A percentile compares a stretch with the other conserved stretches of the same genome.
Conservation (phyloP, 2,113 vertebrate genomes). For the Callaeas wilsoni region DNA sequence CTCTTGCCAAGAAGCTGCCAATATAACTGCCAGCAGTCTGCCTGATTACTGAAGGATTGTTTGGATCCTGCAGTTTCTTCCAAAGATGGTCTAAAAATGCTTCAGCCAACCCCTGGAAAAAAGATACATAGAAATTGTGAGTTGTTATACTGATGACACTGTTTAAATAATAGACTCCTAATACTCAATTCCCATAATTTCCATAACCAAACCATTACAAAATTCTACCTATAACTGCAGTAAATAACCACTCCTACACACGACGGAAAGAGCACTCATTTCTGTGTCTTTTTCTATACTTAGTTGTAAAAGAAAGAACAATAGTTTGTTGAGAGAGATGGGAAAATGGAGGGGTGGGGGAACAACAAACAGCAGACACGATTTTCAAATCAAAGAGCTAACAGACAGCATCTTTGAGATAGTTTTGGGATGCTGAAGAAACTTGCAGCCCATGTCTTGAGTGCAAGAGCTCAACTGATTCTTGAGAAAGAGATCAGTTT, state of each 20-base stretch:
- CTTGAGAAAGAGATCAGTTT: neutral
- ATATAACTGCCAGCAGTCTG: constrained; percentile 89
- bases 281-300: neutral
- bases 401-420: neutral
- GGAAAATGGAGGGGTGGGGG: neutral
- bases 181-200: neutral
- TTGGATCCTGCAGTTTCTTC: constrained; percentile 87
- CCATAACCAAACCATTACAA: neutral
- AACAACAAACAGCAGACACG: fast-evolving
- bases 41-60: constrained; percentile 85
- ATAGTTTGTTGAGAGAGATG: neutral
- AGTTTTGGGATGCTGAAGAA: neutral
- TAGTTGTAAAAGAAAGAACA: neutral
- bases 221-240: neutral
- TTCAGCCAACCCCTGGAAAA: constrained; percentile 84
- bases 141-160: neutral
- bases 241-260: neutral
- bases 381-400: neutral
- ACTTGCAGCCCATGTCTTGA: neutral
- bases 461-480: neutral
- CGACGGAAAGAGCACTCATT: neutral
- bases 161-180: neutral
- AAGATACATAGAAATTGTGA: neutral
- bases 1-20: constrained; percentile 93
- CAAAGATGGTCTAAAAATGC: constrained; percentile 95